phyloP scores from a whole-genome alignment of 2,888 invertebrate species.

The Oconnorella tubifera region DNA sequence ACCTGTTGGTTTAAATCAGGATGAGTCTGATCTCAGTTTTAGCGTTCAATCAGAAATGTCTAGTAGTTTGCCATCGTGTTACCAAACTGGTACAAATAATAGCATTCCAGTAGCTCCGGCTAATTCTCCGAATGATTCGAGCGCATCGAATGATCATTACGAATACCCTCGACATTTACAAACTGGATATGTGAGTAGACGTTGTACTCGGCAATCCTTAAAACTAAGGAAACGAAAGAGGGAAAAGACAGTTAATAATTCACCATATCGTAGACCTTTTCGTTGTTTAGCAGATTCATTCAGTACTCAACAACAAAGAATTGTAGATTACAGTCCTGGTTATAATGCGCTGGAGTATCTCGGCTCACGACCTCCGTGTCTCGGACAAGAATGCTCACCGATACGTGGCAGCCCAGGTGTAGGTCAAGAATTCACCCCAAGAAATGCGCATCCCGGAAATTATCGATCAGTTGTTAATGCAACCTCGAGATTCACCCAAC shows the following conservation, averaged over 20 bases:
- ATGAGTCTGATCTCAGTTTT: neutral
- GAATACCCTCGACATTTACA: neutral
- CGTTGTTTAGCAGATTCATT: neutral
- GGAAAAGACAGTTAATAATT: no score
- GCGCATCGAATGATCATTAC: neutral
- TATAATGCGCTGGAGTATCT: neutral
- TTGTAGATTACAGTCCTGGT: neutral
- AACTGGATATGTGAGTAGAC: neutral
- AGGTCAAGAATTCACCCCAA: neutral
- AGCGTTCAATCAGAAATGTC: neutral
- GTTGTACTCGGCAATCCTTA: neutral
- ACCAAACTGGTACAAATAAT: conserved; percentile 2
- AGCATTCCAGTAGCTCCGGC: conserved; percentile 11
- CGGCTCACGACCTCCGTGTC: conserved; percentile 15
- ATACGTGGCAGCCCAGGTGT: neutral
- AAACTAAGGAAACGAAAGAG: neutral
- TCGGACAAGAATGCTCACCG: conserved; percentile 16
- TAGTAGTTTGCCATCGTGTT: conserved; percentile 16
- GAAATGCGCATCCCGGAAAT: neutral
- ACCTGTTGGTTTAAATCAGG: neutral
- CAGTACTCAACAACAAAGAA: neutral
- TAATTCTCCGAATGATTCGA: conserved; percentile 7
- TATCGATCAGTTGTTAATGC: neutral
- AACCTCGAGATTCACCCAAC: neutral
- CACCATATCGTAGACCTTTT: no score